phyloP scores from a whole-genome alignment of 2,797 vertebrate species.

The Spizella passerina region DNA sequence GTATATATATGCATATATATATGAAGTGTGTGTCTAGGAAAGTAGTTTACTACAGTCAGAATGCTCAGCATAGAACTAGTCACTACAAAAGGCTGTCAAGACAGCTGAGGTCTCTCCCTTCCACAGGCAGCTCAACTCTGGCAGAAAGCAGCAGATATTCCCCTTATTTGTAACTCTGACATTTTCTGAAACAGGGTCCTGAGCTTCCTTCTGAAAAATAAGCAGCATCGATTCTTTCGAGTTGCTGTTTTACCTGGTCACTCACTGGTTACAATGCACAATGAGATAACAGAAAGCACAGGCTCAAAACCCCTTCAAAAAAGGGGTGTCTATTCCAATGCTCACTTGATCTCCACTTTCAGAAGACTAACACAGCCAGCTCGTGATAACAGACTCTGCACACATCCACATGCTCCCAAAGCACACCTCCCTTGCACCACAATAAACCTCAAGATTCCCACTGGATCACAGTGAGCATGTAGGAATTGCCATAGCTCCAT shows the following conservation, averaged over 20 bases:
- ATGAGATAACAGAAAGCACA: not conserved
- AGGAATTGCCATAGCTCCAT: not conserved
- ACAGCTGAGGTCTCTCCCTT: not conserved
- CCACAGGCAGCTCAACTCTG: not conserved
- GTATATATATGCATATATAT: no score
- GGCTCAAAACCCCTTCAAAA: not conserved
- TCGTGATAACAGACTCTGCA: rapidly evolving
- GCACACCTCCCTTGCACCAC: not conserved
- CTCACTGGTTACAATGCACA: rapidly evolving
- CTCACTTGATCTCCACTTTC: not conserved
- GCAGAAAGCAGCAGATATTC: not conserved
- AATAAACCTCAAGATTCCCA: not conserved
- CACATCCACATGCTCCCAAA: rapidly evolving
- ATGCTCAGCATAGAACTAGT: not conserved
- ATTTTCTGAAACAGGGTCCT: not conserved
- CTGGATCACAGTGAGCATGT: rapidly evolving
- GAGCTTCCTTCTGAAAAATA: not conserved
- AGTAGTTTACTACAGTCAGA: not conserved
- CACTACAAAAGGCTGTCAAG: not conserved
- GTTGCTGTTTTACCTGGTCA: rapidly evolving
- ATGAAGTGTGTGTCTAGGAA: not conserved
- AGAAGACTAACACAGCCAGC: not conserved
- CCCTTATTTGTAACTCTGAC: not conserved
- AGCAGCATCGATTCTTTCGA: rapidly evolving
- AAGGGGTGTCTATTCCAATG: not conserved